A percentile compares a stretch with the other conserved stretches of the same genome.
phyloP scores from a whole-genome alignment of 2,797 vertebrate genomes.

The Acomys russatus region DNA sequence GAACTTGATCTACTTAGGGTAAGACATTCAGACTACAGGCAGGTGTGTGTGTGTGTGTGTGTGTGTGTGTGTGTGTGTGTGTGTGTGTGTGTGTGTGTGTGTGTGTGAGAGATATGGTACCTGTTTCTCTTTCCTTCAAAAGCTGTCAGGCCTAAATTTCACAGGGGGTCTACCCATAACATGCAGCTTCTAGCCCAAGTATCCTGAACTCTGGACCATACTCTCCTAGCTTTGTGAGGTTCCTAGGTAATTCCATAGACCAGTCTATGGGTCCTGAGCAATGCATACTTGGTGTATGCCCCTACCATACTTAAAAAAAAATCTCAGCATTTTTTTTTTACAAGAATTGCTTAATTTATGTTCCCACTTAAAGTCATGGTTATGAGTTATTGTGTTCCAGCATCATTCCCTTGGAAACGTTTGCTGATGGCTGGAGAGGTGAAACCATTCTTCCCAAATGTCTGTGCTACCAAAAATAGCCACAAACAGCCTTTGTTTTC shows the following conservation, averaged over 20 bases:
- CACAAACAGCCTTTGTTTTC: background rate
- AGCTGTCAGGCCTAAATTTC: background rate
- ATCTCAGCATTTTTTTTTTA: background rate
- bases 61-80: background rate
- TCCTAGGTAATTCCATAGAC: background rate
- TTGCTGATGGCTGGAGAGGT: background rate
- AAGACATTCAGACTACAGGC: no score
- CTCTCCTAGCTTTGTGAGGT: no score
- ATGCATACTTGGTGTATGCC: background rate
- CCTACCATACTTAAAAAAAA: background rate
- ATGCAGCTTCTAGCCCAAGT: background rate
- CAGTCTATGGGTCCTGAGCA: background rate
- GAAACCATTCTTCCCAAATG: background rate
- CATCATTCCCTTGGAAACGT: background rate
- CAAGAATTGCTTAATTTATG: background rate
- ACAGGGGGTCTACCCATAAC: background rate
- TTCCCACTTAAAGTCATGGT: background rate
- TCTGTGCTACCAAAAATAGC: background rate
- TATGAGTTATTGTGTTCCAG: background rate
- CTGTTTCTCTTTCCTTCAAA: background rate
- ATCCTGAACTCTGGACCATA: background rate
- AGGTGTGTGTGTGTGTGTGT: fast-evolving
- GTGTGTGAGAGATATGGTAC: background rate
- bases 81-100: background rate
- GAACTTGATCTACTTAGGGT: background rate